Conservation (phyloP, 2,888 invertebrate species). For the Allygus modestus region DNA sequence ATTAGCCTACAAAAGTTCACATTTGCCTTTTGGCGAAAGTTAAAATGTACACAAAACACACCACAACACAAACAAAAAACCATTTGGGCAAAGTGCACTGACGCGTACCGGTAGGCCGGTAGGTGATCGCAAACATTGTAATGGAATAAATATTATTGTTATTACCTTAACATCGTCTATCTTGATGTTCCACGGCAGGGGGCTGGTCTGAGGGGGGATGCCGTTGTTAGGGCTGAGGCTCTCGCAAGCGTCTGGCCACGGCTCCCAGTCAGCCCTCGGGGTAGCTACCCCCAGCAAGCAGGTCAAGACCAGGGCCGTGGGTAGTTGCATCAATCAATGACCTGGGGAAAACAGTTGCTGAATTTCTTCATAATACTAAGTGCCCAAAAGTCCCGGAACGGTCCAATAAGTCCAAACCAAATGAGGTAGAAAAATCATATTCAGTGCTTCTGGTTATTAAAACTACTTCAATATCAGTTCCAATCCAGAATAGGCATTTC, state of each 20-base stretch:
- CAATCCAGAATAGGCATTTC: no score
- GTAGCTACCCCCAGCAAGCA: background rate
- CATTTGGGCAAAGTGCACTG: no score
- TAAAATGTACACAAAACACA: no score
- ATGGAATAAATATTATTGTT: no score
- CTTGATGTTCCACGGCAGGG: conserved; percentile 1
- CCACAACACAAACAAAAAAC: no score
- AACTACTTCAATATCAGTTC: no score
- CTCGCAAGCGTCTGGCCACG: conserved; percentile 38
- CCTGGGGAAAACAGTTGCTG: background rate
- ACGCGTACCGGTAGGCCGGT: no score
- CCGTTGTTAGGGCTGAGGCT: conserved; percentile 33
- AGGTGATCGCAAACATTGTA: no score
- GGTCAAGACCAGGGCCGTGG: background rate
- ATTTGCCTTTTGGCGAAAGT: no score
- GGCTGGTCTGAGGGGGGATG: conserved; percentile 32
- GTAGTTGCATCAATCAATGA: background rate
- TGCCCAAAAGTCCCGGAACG: no score
- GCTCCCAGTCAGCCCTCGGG: conserved; percentile 4
- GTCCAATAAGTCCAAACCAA: no score
- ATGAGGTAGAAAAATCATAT: background rate
- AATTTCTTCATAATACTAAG: background rate
- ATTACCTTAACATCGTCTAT: conserved; percentile 29
- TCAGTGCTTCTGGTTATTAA: background rate
- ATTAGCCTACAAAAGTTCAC: no score